Percentiles rank a stretch among this genome's conserved stretches.
These are phyloP conservation scores for Gnathonemus longibarbis DNA, from an alignment of 2,113 vertebrate genomes.

Conservation along the genomic window DNA sequence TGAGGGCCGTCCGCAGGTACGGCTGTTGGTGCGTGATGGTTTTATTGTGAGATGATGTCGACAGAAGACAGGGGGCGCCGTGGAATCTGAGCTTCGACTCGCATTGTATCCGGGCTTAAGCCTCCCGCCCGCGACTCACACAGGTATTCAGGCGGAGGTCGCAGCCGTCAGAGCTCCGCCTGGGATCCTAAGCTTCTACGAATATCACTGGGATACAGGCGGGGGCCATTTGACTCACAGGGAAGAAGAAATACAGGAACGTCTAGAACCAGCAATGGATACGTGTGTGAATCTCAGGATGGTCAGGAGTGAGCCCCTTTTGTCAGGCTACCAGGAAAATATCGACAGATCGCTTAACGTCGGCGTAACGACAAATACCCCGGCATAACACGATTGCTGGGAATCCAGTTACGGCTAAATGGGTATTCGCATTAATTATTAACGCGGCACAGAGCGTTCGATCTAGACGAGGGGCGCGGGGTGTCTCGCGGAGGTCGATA, in stretches of 20 bases:
- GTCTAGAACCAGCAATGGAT: neutral
- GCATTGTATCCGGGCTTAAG: neutral
- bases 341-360: neutral
- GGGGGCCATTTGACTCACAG: neutral
- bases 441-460: neutral
- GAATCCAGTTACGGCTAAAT: neutral
- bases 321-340: neutral
- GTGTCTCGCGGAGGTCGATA: neutral
- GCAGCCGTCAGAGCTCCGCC: neutral
- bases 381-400: neutral
- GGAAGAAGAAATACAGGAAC: neutral
- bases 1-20: neutral
- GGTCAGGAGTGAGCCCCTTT: neutral
- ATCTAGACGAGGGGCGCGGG: neutral
- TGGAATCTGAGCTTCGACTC: neutral
- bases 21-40: neutral
- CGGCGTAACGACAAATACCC: neutral
- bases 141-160: neutral
- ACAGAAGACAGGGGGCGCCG: neutral
- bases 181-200: neutral
- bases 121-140: neutral
- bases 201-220: neutral
- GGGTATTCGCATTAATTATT: neutral
- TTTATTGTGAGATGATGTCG: neutral
- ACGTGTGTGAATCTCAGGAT: neutral